Base-by-base conservation (phyloP, 2,888 invertebrate genomes). In the Antitype chi region DNA sequence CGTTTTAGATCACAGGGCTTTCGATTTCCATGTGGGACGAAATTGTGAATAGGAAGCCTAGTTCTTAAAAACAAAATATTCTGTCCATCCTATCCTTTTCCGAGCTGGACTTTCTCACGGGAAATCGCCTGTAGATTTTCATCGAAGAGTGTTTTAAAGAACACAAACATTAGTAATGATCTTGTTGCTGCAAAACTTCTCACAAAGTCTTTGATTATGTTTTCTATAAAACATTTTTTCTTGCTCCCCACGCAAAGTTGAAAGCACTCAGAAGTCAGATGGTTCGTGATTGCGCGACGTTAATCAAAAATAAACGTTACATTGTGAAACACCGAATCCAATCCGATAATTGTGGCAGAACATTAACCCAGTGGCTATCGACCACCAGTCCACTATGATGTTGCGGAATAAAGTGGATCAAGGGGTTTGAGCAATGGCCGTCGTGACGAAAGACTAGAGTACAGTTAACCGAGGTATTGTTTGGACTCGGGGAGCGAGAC, bases 391-490 rank as follows among this genome's bases (percentile, higher is more conserved):
- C 85, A 86, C 88, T 87, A 89, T 89, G 78, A 85, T 76, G 73
- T 85, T 86, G 81, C 89, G 85, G 86, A 81, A 85, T 80, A 86
- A 89, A 88, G 82, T 89, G 80, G 89, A 89, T 86, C 90, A 87
- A 87, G 89, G 87, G 87, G 88, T 84, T 88, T 90, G 86, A 87
- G 90, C 88, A 91, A 89, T 82, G 81, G 80, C 70, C 79, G 83
- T 85, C 90, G 90, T 91, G 91, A 91, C 91, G 92, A 92, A 92
- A 92, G 86, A 88, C 80, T 63, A 43, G 78, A 85, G 88, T 90
- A 93, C 93, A 89, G 93, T 93, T 93, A 91, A 86, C 79, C 82
- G 82, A 80, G 55, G 90, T 88, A 94, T 94, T 94, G 94, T 94
- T 93, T 88, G 82, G 82, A 87, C 71, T 86, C 91, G 84, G 85